Conservation (phyloP, 1,140 invertebrate species). For the Aphelenchoides avenae region DNA sequence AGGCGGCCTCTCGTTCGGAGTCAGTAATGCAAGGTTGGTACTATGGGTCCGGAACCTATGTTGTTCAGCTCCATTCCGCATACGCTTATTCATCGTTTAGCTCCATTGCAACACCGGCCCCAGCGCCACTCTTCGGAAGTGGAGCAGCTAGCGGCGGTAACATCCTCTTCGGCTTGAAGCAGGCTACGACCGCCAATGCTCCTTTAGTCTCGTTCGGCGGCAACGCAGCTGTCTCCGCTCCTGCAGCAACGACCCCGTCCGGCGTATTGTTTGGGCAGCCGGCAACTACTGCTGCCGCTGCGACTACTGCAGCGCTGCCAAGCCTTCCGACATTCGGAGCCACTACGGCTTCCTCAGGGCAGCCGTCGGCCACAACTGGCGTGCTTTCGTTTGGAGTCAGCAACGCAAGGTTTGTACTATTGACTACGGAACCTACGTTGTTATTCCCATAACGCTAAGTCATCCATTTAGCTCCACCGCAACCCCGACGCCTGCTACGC, state of each 20-base stretch:
- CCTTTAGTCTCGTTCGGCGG: neutral
- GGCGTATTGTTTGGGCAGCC: neutral
- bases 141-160: no score
- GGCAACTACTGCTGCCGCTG: neutral
- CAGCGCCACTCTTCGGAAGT: slow-evolving; percentile 3
- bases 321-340: neutral
- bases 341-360: neutral
- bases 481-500: neutral
- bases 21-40: no score
- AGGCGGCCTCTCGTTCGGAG: no score
- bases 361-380: neutral
- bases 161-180: neutral
- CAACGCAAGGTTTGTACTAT: neutral
- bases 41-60: no score
- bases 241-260: neutral
- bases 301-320: neutral
- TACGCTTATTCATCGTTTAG: neutral
- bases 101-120: neutral
- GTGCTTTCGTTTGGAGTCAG: no score
- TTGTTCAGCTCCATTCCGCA: no score
- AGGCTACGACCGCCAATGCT: neutral
- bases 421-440: neutral
- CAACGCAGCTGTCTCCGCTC: neutral
- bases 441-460: neutral
- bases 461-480: neutral